These are phyloP conservation scores for Pseudopleuronectes americanus DNA, from an alignment of 2,797 vertebrate genomes.

Conservation along the genomic window DNA sequence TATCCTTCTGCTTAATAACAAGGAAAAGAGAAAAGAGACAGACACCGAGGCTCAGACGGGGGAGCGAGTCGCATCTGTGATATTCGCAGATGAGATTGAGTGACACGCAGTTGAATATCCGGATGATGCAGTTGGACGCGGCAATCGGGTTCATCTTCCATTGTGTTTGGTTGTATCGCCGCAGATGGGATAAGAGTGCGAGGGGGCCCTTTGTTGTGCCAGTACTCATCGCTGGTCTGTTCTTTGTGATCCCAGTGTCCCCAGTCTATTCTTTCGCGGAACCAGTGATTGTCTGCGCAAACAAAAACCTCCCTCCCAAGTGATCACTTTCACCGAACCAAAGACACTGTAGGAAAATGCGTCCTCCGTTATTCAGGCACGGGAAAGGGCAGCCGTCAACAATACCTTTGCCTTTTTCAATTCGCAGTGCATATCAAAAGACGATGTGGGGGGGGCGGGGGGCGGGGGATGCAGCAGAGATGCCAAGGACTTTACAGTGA, in stretches of 20 bases:
- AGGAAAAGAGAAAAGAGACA: conserved; percentile 33
- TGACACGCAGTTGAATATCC: conserved; percentile 50
- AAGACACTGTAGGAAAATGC: conserved; percentile 70
- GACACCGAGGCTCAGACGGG: conserved; percentile 4
- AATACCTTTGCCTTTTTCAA: conserved; percentile 68
- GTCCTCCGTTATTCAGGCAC: conserved; percentile 59
- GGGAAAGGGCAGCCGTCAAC: conserved; percentile 69
- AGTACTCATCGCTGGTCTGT: conserved; percentile 47
- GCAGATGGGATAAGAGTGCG: conserved; percentile 64
- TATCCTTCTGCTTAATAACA: conserved; percentile 63
- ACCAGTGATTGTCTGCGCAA: conserved; percentile 70
- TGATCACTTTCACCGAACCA: conserved; percentile 70
- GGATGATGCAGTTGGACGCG: conserved; percentile 44
- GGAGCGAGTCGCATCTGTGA: conserved; percentile 46
- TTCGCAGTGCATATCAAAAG: conserved; percentile 54
- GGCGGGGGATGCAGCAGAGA: conserved; percentile 27
- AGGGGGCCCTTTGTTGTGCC: conserved; percentile 66
- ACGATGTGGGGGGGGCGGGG: conserved; percentile 8
- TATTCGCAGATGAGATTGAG: conserved; percentile 50
- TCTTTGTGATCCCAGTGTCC: conserved; percentile 70
- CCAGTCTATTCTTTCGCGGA: conserved; percentile 58
- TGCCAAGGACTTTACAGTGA: conserved; percentile 67
- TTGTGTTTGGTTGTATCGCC: conserved; percentile 43
- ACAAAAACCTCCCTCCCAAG: conserved; percentile 76
- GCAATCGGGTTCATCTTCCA: conserved; percentile 43